phyloP scores from a whole-genome alignment of 1,140 invertebrate genomes.

The Diorhabda elongata region DNA sequence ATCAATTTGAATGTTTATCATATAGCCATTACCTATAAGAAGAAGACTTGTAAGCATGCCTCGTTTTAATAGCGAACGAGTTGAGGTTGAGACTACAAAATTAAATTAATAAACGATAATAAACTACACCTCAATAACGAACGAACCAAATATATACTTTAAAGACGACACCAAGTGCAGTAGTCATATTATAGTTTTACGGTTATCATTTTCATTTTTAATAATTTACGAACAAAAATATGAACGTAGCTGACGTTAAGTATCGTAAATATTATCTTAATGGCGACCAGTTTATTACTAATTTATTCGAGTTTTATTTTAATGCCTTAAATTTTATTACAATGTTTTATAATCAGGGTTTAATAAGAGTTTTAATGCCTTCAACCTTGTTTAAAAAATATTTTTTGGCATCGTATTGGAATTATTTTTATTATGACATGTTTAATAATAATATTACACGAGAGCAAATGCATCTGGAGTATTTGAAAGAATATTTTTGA shows the following conservation, averaged over 20 bases:
- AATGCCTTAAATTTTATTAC: slow-evolving; percentile 49
- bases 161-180: slow-evolving; percentile 35
- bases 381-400: slow-evolving; percentile 42
- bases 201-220: slow-evolving; percentile 47
- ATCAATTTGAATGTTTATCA: too few species aligned
- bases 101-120: slow-evolving; percentile 10
- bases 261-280: slow-evolving; percentile 47
- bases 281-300: slow-evolving; percentile 47
- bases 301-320: slow-evolving; percentile 50
- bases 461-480: neutral
- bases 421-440: slow-evolving; percentile 29
- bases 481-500: too few species aligned
- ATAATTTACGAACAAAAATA: slow-evolving; percentile 50
- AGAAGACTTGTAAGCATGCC: too few species aligned
- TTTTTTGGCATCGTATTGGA: slow-evolving; percentile 21
- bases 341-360: slow-evolving; percentile 49
- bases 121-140: slow-evolving; percentile 21
- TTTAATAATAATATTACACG: neutral
- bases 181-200: slow-evolving; percentile 48
- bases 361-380: slow-evolving; percentile 46
- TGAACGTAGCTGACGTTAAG: slow-evolving; percentile 44
- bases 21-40: too few species aligned
- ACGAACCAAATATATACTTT: slow-evolving; percentile 17
- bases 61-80: too few species aligned
- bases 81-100: neutral